A percentile compares a stretch with the other conserved stretches of the same genome.
These are phyloP conservation scores for Zaprionus ornatus DNA, from an alignment of 1,140 invertebrate species.

Conservation along the genomic window DNA sequence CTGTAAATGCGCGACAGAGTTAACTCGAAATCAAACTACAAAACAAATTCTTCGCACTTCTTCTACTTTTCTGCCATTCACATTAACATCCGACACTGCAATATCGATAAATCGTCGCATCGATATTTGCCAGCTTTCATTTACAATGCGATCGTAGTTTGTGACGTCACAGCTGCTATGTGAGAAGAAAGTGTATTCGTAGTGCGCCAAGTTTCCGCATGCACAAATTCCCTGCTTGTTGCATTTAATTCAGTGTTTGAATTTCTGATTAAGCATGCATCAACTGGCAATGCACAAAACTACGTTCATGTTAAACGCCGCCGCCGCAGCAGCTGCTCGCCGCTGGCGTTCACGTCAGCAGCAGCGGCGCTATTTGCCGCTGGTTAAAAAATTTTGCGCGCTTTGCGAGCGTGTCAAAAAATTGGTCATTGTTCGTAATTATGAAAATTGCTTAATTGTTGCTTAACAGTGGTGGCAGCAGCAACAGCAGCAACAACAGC, in stretches of 20 bases:
- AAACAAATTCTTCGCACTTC: neutral
- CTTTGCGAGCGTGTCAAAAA: slow-evolving; percentile 81
- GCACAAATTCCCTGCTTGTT: slow-evolving; percentile 20
- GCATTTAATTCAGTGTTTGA: slow-evolving; percentile 42
- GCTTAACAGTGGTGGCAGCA: slow-evolving; percentile 59
- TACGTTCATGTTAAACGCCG: slow-evolving; percentile 43
- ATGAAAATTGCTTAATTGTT: slow-evolving; percentile 83
- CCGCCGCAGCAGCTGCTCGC: slow-evolving; percentile 7
- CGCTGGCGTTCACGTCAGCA: slow-evolving; percentile 2
- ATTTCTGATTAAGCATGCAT: slow-evolving; percentile 67
- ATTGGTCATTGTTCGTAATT: slow-evolving; percentile 82
- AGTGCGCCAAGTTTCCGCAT: slow-evolving; percentile 8
- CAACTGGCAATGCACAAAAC: slow-evolving; percentile 47
- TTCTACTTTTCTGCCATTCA: neutral
- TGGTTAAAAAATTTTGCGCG: slow-evolving; percentile 78
- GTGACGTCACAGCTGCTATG: neutral
- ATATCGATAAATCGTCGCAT: neutral
- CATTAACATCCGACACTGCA: neutral
- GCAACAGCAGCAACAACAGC: slow-evolving; percentile 34
- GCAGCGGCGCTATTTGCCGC: slow-evolving; percentile 56
- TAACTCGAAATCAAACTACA: neutral
- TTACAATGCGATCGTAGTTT: neutral
- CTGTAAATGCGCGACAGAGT: neutral
- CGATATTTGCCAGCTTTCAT: neutral
- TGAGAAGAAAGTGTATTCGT: slow-evolving; percentile 17